A percentile compares a stretch with the other conserved stretches of the same genome.
phyloP scores from a whole-genome alignment of 2,888 invertebrate species.

The Orchesellides sinensis region DNA sequence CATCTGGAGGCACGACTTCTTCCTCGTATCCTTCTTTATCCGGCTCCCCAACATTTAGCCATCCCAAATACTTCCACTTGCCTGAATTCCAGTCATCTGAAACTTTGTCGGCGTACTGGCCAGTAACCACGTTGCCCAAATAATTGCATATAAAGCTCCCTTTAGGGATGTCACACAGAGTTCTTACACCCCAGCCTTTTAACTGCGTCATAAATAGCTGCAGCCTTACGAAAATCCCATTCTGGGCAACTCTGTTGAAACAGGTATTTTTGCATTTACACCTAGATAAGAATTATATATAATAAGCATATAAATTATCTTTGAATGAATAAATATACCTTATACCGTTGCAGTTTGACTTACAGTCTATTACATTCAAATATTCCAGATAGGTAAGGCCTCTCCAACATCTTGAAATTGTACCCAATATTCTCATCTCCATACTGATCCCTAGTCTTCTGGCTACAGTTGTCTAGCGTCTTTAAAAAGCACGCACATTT shows the following conservation, averaged over 20 bases:
- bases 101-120: background rate
- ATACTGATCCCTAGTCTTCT: constrained; percentile 78
- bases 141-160: constrained; percentile 98
- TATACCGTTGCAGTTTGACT: too few species aligned
- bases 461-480: constrained; percentile 87
- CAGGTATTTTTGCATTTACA: constrained; percentile 94
- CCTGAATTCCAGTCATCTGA: background rate
- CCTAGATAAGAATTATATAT: constrained; percentile 77
- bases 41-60: background rate
- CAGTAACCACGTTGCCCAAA: constrained; percentile 82
- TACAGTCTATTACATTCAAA: constrained; percentile 95
- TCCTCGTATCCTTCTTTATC: constrained; percentile 18
- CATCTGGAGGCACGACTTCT: background rate
- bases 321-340: too few species aligned
- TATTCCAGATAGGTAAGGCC: constrained; percentile 92
- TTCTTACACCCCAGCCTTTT: constrained; percentile 95
- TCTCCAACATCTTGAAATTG: constrained; percentile 87
- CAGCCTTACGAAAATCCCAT: constrained; percentile 89
- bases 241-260: constrained; percentile 95
- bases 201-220: constrained; percentile 97
- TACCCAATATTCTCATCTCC: constrained; percentile 84
- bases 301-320: background rate
- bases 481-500: constrained; percentile 95
- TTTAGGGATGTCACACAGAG: constrained; percentile 95
- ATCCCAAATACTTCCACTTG: constrained; percentile 23